Evolutionary conservation across 2,888 invertebrate species (phyloP).

Genomic region (Cybosia mesomella): DNA sequence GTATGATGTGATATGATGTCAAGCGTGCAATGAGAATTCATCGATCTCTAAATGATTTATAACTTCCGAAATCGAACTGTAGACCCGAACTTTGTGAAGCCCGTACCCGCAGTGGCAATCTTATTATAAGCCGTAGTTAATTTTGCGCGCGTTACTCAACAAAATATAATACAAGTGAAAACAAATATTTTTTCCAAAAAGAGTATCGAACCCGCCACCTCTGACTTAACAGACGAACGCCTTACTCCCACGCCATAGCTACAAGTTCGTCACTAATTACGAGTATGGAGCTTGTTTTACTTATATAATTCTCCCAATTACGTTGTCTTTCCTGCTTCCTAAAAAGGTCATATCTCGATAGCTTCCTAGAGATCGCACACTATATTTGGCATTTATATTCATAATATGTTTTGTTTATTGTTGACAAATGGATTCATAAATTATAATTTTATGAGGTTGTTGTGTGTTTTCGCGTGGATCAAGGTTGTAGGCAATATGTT

Average conservation of each 20-base stretch:
- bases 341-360: neutral
- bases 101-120: too few species aligned
- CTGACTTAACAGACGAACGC: neutral
- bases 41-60: too few species aligned
- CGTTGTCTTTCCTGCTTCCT: constrained; percentile 21
- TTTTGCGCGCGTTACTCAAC: too few species aligned
- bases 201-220: neutral
- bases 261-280: neutral
- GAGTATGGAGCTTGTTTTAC: neutral
- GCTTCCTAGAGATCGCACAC: constrained; percentile 12
- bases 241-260: neutral
- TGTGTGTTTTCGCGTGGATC: constrained; percentile 17
- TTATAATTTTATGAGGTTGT: constrained; percentile 17
- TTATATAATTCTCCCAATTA: constrained; percentile 10
- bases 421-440: constrained; percentile 20
- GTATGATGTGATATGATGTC: too few species aligned
- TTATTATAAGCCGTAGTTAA: too few species aligned
- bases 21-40: too few species aligned
- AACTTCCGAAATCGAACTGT: too few species aligned
- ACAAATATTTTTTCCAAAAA: too few species aligned
- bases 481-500: constrained; percentile 14
- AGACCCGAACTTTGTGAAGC: too few species aligned
- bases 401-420: constrained; percentile 12
- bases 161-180: too few species aligned
- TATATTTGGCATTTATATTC: constrained; percentile 14